Conservation (phyloP, 2,888 invertebrate genomes). For the Melitaea athalia region DNA sequence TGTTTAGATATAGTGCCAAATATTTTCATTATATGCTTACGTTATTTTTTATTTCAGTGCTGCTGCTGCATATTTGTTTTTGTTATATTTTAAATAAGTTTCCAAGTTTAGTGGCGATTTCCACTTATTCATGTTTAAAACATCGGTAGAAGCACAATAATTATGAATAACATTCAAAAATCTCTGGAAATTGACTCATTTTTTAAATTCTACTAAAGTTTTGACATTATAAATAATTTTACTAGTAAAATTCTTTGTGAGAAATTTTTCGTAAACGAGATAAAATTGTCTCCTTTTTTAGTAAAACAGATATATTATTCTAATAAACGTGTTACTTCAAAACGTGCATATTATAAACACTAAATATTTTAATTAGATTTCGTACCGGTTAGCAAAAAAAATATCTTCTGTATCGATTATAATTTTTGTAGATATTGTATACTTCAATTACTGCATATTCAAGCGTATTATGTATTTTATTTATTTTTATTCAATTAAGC, state of each 20-base stretch:
- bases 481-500: conserved; percentile 79
- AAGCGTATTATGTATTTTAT: conserved; percentile 61
- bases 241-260: conserved; percentile 22
- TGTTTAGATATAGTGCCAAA: conserved; percentile 73
- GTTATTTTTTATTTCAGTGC: conserved; percentile 28
- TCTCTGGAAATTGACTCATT: conserved; percentile 5
- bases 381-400: conserved; percentile 31
- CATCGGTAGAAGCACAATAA: conserved; percentile 18
- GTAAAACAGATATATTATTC: background rate
- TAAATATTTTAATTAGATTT: conserved; percentile 23
- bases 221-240: conserved; percentile 13
- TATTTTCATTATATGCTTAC: conserved; percentile 54
- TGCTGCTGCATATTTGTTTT: conserved; percentile 23
- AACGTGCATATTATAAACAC: background rate
- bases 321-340: background rate
- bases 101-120: conserved; percentile 8
- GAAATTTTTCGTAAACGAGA: background rate
- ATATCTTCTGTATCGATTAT: conserved; percentile 37
- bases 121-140: conserved; percentile 21
- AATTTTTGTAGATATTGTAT: conserved; percentile 44
- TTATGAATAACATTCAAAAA: conserved; percentile 23
- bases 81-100: conserved; percentile 15
- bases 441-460: conserved; percentile 52
- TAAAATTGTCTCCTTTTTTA: background rate
- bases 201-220: background rate